These are phyloP conservation scores for Falco punctatus DNA, from an alignment of 2,113 vertebrate species.

Conservation along the genomic window DNA sequence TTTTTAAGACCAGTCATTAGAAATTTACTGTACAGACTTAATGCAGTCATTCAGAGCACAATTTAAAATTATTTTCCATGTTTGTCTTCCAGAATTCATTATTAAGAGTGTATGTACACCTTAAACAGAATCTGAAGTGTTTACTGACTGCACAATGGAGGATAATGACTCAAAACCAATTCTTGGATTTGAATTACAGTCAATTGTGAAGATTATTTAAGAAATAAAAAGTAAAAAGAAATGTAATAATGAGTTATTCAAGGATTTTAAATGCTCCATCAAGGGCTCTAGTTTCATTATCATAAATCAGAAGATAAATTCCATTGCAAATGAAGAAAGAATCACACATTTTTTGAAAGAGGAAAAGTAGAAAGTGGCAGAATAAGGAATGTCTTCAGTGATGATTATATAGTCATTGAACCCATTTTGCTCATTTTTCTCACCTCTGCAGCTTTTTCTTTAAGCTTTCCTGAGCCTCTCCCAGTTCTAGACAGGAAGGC, in stretches of 20 bases:
- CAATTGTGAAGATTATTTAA: conserved; percentile 27
- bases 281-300: not conserved
- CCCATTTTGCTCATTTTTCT: not conserved
- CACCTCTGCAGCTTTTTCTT: not conserved
- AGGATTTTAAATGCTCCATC: conserved; percentile 32
- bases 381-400: not conserved
- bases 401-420: not conserved
- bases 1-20: not conserved
- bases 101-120: not conserved
- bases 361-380: not conserved
- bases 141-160: conserved; percentile 28
- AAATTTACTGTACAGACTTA: not conserved
- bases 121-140: conserved; percentile 25
- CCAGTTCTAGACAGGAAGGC: not conserved
- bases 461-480: not conserved
- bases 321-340: not conserved
- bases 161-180: conserved; percentile 34
- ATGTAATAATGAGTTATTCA: conserved; percentile 35
- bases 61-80: not conserved
- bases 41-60: not conserved
- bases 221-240: not conserved
- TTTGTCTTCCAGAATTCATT: conserved; percentile 28
- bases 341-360: not conserved
- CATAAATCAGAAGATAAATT: conserved; percentile 20
- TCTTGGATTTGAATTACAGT: not conserved